A percentile compares a stretch with the other conserved stretches of the same genome.
phyloP scores from a whole-genome alignment of 2,888 invertebrate species.

The Marronus borbonicus region DNA sequence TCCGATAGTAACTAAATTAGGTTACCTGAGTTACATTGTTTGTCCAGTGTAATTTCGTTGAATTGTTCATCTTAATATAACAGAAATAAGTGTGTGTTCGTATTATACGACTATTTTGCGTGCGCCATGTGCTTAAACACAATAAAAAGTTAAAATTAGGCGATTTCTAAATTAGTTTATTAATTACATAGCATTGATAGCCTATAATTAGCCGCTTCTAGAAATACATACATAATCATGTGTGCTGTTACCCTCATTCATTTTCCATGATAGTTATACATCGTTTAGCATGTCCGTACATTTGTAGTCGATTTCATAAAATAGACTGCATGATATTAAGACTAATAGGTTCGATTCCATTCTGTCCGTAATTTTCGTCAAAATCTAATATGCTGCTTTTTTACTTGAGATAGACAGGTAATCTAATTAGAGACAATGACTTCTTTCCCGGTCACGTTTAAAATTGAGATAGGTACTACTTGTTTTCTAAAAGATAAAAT shows the following conservation, averaged over 20 bases:
- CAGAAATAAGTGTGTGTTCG: not conserved
- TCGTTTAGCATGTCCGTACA: slow-evolving; percentile 59
- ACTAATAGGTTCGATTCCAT: slow-evolving; percentile 40
- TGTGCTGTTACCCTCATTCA: slow-evolving; percentile 39
- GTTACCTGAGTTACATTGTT: too few relatives aligned
- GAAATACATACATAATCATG: slow-evolving; percentile 11
- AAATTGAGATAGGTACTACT: not conserved
- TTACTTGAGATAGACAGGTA: not conserved
- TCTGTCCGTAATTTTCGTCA: slow-evolving; percentile 16
- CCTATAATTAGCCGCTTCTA: not conserved
- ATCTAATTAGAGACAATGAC: not conserved
- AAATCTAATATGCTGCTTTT: slow-evolving; percentile 35
- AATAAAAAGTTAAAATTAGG: not conserved
- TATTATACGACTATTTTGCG: not conserved
- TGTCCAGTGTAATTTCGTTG: too few relatives aligned
- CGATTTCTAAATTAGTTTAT: not conserved
- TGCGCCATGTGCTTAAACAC: not conserved
- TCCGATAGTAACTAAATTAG: too few relatives aligned
- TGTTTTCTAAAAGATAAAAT: not conserved
- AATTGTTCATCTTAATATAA: too few relatives aligned
- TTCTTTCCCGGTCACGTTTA: not conserved
- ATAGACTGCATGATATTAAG: slow-evolving; percentile 47
- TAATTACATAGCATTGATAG: not conserved
- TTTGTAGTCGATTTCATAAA: slow-evolving; percentile 51
- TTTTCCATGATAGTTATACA: slow-evolving; percentile 27